Conservation (phyloP, 2,113 vertebrate species). For the Larimichthys polyactis region DNA sequence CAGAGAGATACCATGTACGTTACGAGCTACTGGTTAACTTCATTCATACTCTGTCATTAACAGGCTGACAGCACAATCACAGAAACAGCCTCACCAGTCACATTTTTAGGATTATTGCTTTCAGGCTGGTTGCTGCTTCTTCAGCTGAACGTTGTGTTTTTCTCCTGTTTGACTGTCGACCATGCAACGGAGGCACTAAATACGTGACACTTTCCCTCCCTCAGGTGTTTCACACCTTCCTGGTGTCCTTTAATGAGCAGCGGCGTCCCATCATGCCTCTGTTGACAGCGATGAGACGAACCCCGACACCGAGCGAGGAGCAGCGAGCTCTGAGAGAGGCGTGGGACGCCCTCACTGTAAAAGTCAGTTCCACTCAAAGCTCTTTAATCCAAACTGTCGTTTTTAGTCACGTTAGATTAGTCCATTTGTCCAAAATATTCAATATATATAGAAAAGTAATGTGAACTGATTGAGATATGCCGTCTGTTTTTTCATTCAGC, state of each 20-base stretch:
- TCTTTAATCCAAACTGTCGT: too few relatives aligned
- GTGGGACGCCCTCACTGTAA: conserved; percentile 86
- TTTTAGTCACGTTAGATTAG: too few relatives aligned
- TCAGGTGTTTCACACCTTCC: conserved; percentile 91
- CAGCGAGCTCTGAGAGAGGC: conserved; percentile 82
- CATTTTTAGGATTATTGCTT: too few relatives aligned
- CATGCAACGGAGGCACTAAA: background rate
- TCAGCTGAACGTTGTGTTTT: background rate
- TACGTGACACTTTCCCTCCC: background rate
- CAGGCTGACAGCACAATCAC: background rate
- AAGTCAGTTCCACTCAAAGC: conserved; percentile 79
- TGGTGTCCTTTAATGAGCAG: conserved; percentile 90
- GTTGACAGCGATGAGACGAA: conserved; percentile 82
- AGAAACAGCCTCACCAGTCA: background rate
- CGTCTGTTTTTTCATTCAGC: conserved; percentile 71
- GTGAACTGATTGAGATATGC: too few relatives aligned
- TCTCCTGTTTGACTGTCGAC: background rate
- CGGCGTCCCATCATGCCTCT: conserved; percentile 87
- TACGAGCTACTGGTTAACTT: too few relatives aligned
- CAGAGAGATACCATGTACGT: conserved; percentile 89
- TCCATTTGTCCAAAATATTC: too few relatives aligned
- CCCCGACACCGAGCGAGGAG: conserved; percentile 78
- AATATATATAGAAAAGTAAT: too few relatives aligned
- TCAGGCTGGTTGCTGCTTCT: too few relatives aligned
- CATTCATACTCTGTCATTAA: background rate